A percentile compares a stretch with the other conserved stretches of the same genome.
Conservation (phyloP, 2,113 vertebrate genomes). For the Corythoichthys intestinalis region DNA sequence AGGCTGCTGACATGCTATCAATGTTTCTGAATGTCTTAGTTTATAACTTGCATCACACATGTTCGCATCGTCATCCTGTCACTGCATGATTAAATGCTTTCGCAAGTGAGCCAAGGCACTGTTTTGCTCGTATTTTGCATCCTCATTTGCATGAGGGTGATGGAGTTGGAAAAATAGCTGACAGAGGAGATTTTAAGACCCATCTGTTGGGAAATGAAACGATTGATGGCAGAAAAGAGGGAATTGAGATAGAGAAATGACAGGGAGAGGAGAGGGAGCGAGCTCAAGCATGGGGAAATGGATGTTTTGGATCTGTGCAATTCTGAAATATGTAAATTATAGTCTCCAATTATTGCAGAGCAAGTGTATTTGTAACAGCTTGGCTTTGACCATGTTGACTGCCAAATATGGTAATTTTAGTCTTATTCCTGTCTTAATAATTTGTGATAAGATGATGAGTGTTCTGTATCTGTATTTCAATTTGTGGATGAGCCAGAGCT, state of each 20-base stretch:
- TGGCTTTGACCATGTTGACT: conserved; percentile 31
- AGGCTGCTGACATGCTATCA: conserved; percentile 8
- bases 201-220: conserved; percentile 60
- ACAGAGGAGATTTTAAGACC: conserved; percentile 57
- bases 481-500: too few relatives aligned
- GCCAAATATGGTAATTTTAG: conserved; percentile 26
- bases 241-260: conserved; percentile 45
- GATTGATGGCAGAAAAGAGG: conserved; percentile 52
- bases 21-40: conserved; percentile 10
- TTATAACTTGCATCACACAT: conserved; percentile 19
- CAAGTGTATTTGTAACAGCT: conserved; percentile 39
- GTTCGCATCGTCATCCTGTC: conserved; percentile 27
- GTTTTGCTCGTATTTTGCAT: conserved; percentile 38
- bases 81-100: conserved; percentile 46
- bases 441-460: not conserved
- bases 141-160: conserved; percentile 59
- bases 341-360: conserved; percentile 39
- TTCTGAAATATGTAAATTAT: conserved; percentile 49
- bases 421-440: not conserved
- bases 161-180: conserved; percentile 57
- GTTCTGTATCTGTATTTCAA: not conserved
- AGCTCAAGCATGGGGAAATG: conserved; percentile 39
- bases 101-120: conserved; percentile 6
- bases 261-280: conserved; percentile 32
- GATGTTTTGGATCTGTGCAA: conserved; percentile 36